These are phyloP conservation scores for Leucosticte australis DNA, from an alignment of 2,113 vertebrate genomes.

Conservation along the genomic window DNA sequence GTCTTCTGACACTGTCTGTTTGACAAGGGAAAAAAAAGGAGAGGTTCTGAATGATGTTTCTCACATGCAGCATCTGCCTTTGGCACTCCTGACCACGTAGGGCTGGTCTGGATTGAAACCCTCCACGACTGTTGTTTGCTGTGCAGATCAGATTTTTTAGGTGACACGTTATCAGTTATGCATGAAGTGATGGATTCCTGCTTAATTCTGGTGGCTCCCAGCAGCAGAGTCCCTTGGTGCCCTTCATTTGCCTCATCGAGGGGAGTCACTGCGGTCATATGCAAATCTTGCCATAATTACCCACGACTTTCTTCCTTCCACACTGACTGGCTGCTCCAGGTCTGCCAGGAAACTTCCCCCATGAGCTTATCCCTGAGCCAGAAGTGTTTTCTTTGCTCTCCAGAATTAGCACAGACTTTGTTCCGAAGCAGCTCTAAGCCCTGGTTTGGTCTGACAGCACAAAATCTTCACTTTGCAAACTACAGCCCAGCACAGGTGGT, in stretches of 20 bases:
- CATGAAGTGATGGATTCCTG: background rate
- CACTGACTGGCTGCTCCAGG: background rate
- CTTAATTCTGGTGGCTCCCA: background rate
- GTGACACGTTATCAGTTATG: background rate
- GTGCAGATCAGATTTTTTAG: background rate
- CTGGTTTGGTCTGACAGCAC: background rate
- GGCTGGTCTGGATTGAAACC: background rate
- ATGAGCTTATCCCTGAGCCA: background rate
- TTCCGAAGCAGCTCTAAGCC: background rate
- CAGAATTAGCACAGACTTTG: background rate
- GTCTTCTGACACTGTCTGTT: background rate
- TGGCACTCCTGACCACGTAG: background rate
- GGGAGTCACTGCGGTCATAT: conserved; percentile 1
- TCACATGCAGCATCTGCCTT: background rate
- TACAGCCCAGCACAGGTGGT: background rate
- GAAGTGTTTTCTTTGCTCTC: background rate
- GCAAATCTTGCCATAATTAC: conserved; percentile 36
- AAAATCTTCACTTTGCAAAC: background rate
- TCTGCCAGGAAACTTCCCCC: background rate
- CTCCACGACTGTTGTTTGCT: background rate
- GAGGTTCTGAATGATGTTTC: background rate
- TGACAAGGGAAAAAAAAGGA: background rate
- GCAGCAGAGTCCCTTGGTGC: conserved; percentile 4
- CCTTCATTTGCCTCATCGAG: background rate
- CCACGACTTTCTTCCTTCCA: background rate